These are phyloP conservation scores for Hyppa rectilinea DNA, from an alignment of 2,888 invertebrate genomes.

Conservation along the genomic window DNA sequence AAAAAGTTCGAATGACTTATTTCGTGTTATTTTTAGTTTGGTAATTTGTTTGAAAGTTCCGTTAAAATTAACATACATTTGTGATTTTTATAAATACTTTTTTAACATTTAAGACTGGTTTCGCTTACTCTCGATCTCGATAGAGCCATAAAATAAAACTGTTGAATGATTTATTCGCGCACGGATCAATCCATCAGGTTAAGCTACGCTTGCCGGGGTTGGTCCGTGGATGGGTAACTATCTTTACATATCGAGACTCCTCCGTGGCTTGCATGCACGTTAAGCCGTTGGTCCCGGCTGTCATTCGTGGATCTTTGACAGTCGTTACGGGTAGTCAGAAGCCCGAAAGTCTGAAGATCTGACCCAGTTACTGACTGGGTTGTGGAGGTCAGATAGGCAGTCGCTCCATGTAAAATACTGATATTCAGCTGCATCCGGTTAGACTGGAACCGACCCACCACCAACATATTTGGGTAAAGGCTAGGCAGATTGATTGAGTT, in stretches of 20 bases:
- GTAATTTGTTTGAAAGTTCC: slow-evolving; percentile 24
- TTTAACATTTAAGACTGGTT: background rate
- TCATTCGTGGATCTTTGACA: background rate
- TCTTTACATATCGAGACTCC: background rate
- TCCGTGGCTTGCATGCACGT: background rate
- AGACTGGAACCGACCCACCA: no score
- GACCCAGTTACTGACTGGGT: no score
- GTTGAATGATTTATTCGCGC: no score
- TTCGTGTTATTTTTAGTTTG: background rate
- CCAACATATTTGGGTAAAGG: no score
- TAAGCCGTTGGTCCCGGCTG: background rate
- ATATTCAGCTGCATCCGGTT: no score
- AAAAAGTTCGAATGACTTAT: background rate
- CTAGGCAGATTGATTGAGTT: no score
- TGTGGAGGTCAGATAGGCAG: no score
- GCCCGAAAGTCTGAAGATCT: background rate
- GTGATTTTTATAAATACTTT: background rate
- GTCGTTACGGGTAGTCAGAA: background rate
- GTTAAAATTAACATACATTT: slow-evolving; percentile 9
- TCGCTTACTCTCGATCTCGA: background rate
- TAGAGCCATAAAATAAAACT: slow-evolving; percentile 1
- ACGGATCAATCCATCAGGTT: background rate
- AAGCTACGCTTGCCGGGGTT: background rate
- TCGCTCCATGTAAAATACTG: no score
- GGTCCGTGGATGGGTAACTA: background rate